These are phyloP conservation scores for Melopsittacus undulatus DNA, from an alignment of 2,797 vertebrate genomes.

Conservation along the genomic window DNA sequence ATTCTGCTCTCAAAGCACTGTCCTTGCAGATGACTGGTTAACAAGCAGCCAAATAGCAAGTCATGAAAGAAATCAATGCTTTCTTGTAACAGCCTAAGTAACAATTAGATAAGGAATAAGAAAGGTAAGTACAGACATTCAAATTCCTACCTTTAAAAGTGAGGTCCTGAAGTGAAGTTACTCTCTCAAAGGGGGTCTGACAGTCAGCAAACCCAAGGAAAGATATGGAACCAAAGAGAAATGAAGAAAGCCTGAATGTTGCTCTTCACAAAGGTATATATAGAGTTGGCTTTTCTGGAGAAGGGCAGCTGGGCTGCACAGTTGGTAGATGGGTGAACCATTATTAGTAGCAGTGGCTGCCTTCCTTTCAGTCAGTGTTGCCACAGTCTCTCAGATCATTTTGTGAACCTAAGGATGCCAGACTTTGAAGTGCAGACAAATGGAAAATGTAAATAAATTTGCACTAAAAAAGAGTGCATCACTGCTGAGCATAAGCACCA, in stretches of 20 bases:
- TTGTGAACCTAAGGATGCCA: background rate
- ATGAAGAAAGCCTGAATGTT: background rate
- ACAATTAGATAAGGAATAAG: background rate
- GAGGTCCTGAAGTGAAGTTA: background rate
- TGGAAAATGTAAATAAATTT: background rate
- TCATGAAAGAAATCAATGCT: background rate
- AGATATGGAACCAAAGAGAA: background rate
- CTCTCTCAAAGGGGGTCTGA: background rate
- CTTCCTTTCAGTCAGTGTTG: background rate
- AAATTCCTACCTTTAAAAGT: slow-evolving; percentile 42
- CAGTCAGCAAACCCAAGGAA: background rate
- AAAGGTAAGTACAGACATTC: background rate
- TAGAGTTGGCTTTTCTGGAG: background rate
- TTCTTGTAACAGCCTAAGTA: background rate
- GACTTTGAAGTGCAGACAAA: background rate
- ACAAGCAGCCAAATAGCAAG: background rate
- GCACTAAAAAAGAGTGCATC: background rate
- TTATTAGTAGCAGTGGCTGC: background rate
- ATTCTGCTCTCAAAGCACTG: background rate
- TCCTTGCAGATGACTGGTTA: background rate
- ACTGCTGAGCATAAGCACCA: background rate
- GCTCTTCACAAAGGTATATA: background rate
- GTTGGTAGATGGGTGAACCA: background rate
- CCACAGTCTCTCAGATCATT: background rate
- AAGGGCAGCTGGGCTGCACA: slow-evolving; percentile 23